These are phyloP conservation scores for Morus bassanus DNA, from an alignment of 2,797 vertebrate species.

Conservation along the genomic window DNA sequence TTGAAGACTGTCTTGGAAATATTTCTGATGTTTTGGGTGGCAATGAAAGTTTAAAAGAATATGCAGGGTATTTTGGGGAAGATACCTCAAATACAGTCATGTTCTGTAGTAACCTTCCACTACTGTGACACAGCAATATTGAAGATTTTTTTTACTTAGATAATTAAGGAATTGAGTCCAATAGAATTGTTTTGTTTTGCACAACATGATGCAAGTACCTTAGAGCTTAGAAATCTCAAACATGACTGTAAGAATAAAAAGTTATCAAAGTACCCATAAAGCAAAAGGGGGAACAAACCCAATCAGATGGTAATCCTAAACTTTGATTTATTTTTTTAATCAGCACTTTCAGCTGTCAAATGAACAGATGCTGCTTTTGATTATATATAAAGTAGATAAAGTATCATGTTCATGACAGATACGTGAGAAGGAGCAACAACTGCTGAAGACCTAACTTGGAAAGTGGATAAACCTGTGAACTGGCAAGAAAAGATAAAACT, in stretches of 20 bases:
- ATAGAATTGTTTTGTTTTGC: not conserved
- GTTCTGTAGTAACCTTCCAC: not conserved
- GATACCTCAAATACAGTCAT: not conserved
- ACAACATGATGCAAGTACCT: not conserved
- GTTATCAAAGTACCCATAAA: not conserved
- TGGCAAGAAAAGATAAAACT: not conserved
- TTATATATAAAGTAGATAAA: not conserved
- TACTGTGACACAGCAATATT: not conserved
- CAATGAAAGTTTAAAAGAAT: not conserved
- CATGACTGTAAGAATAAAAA: not conserved
- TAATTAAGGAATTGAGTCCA: not conserved
- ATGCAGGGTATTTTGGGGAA: not conserved
- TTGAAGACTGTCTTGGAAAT: not conserved
- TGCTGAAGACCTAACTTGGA: not conserved
- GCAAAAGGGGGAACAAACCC: not conserved
- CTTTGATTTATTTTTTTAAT: not conserved
- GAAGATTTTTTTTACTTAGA: not conserved
- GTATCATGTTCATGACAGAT: not conserved
- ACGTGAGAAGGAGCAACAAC: not conserved
- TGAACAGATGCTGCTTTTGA: not conserved
- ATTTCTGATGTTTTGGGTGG: not conserved
- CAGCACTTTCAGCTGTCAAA: not conserved
- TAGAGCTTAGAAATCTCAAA: not conserved
- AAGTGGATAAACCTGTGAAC: not conserved
- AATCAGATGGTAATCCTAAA: not conserved